Percentiles rank a stretch among this genome's conserved stretches.
phyloP scores from a whole-genome alignment of 1,140 invertebrate species.

The Caenorhabditis tropicalis region DNA sequence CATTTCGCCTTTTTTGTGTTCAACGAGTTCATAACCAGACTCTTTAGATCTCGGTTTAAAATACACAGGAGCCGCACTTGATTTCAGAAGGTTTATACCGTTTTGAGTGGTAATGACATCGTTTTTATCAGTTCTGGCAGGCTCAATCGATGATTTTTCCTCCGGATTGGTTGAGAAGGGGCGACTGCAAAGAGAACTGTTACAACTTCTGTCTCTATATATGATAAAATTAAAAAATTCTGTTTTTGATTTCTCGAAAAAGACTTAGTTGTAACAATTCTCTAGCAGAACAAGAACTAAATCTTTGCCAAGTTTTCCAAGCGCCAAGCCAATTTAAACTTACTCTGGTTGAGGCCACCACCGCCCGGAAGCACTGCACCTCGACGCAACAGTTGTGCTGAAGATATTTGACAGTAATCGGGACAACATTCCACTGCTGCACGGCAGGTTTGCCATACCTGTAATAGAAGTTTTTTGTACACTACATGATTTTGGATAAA shows the following conservation, averaged over 20 bases:
- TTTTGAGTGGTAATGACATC: background rate
- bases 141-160: background rate
- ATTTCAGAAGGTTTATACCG: background rate
- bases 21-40: slow-evolving; percentile 52
- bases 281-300: background rate
- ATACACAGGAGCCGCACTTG: slow-evolving; percentile 55
- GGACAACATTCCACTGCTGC: background rate
- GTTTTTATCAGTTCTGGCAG: background rate
- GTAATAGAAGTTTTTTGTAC: background rate
- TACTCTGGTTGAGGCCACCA: slow-evolving; percentile 58
- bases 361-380: slow-evolving; percentile 51
- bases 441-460: slow-evolving; percentile 21
- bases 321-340: slow-evolving; percentile 38
- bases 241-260: background rate
- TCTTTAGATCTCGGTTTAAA: slow-evolving; percentile 49
- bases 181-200: slow-evolving; percentile 36
- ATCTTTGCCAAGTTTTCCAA: background rate
- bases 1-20: slow-evolving; percentile 60
- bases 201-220: background rate
- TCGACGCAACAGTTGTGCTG: background rate
- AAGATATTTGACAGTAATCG: slow-evolving; percentile 6
- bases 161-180: background rate
- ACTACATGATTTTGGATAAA: no score
- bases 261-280: slow-evolving; percentile 44
- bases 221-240: background rate